These are phyloP conservation scores for Diprion similis DNA, from an alignment of 1,140 invertebrate genomes.

Conservation along the genomic window DNA sequence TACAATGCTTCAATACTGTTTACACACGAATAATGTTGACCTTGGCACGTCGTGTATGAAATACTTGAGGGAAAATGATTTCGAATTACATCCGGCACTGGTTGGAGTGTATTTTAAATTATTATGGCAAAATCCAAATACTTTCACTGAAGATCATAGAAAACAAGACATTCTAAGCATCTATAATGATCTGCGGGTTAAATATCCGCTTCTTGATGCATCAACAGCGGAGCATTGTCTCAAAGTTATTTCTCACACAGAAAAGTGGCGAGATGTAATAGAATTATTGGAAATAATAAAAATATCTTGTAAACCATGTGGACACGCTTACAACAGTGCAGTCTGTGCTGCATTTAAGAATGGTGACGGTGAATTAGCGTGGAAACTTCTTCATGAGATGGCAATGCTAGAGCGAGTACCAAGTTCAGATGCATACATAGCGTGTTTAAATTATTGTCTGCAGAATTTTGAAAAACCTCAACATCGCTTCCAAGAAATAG, in stretches of 20 bases:
- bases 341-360: constrained; percentile 65
- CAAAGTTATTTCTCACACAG: constrained; percentile 67
- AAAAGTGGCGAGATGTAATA: constrained; percentile 67
- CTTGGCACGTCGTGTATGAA: constrained; percentile 65
- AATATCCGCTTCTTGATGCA: constrained; percentile 66
- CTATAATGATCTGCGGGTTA: constrained; percentile 62
- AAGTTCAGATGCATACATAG: constrained; percentile 45
- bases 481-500: constrained; percentile 49
- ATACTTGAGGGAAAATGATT: constrained; percentile 59
- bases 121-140: constrained; percentile 47
- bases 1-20: constrained; percentile 62
- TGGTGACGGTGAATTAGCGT: constrained; percentile 62
- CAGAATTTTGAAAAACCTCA: constrained; percentile 54
- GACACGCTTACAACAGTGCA: constrained; percentile 57
- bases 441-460: constrained; percentile 59
- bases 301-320: constrained; percentile 47
- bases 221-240: constrained; percentile 66
- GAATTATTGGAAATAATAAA: constrained; percentile 68
- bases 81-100: constrained; percentile 62
- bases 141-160: constrained; percentile 59
- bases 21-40: constrained; percentile 50
- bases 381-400: constrained; percentile 62
- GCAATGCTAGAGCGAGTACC: constrained; percentile 36
- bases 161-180: constrained; percentile 61
- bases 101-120: constrained; percentile 64